phyloP scores from a whole-genome alignment of 1,140 invertebrate species.

The Gryllus bimaculatus region DNA sequence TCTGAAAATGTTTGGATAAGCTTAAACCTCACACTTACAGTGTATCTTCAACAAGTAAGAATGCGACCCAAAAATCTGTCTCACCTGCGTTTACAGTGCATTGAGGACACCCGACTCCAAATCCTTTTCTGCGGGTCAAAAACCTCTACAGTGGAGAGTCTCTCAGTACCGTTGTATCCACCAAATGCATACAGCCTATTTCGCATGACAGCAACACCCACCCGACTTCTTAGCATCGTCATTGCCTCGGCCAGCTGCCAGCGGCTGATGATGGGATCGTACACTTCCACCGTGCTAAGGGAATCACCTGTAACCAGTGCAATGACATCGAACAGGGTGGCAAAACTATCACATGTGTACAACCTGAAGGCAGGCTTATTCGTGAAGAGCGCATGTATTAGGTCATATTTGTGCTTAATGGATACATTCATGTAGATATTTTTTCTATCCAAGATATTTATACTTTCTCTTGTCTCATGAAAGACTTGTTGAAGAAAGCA shows the following conservation, averaged over 20 bases:
- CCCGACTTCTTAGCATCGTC: conserved; percentile 72
- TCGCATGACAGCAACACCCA: conserved; percentile 74
- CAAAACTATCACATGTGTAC: too few relatives aligned
- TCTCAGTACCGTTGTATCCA: conserved; percentile 71
- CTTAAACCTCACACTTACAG: too few relatives aligned
- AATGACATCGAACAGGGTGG: neutral
- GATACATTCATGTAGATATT: conserved; percentile 2
- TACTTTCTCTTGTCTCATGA: too few relatives aligned
- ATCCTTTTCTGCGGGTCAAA: conserved; percentile 63
- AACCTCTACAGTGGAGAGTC: conserved; percentile 79
- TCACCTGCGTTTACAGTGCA: conserved; percentile 75
- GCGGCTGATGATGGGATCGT: conserved; percentile 58
- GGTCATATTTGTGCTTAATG: neutral
- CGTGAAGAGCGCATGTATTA: neutral
- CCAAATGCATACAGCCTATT: conserved; percentile 66
- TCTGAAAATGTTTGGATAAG: too few relatives aligned
- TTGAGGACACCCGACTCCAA: conserved; percentile 71
- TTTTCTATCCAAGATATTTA: too few relatives aligned
- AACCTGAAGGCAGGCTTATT: neutral
- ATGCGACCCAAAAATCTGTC: neutral
- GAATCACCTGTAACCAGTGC: conserved; percentile 54
- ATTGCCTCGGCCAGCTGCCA: conserved; percentile 78
- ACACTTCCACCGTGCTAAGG: conserved; percentile 78
- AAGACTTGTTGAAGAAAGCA: too few relatives aligned
- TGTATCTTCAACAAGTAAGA: too few relatives aligned